Base-by-base conservation (phyloP, 1,140 invertebrate species). In the Bombus confusus region DNA sequence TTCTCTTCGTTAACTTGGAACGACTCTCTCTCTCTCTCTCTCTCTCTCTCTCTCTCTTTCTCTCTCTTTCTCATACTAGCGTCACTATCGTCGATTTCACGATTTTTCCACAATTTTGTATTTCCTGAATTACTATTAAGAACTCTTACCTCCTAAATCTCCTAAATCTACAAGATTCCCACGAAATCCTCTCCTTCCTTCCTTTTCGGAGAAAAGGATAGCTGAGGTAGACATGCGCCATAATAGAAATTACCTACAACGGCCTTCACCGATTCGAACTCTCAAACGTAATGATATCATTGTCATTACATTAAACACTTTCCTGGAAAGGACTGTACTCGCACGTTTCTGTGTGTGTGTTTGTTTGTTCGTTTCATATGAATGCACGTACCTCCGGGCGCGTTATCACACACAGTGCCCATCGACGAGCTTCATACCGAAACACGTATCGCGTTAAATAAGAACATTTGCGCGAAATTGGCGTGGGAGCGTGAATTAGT, bases 391-490 rank as follows among this genome's bases (percentile, higher is more conserved):
- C 37, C 8, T 68, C 47, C 64, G 62, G 59, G 64, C 75, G 80
- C 72, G 76, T 89, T 92, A 91, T 92, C 89, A 91, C 90, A 92
- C 91, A 86, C 64, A 85, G 78, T 82, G 87, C 86, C 86, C 76
- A 37, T 69, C 81, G 73, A 74, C 69, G 86, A 86, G 74, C 83
- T 83, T 84, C 79, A 78, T 62, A 52, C 8, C 31, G 86, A 86
- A 90, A 90, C 86, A 88, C 57, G 34, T 88, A 90, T 90, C 86
- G 73, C 78, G 75, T 87, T 85, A 73, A 86, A 85, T 43, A 86
- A 90, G 83, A 86, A 90, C 73, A 88, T 88, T 88, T 88, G 75
- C 86, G 76, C 69, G 64, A 78, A 83, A 83, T 18, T 89, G 52
- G 31, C 78, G 69, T 85, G 57, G 34, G 69, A 85, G 87, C 74